Conservation (phyloP, 2,797 vertebrate species). For the Sebastes matsubarae region DNA sequence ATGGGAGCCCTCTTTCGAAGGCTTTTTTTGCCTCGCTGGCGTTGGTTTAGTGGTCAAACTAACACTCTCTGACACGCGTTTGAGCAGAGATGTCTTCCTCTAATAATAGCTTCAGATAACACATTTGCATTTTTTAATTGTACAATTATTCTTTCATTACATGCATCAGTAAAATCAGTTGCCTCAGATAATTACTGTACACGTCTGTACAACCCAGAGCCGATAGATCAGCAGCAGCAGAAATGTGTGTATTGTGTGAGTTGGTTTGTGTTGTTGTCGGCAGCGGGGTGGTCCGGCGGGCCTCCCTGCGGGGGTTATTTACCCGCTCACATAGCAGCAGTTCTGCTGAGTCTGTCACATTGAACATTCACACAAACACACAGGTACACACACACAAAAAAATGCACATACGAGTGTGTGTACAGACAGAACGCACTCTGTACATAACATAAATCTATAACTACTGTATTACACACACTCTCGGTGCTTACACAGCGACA, state of each 20-base stretch:
- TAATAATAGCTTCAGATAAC: background rate
- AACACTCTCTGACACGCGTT: background rate
- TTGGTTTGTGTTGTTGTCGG: conserved; percentile 49
- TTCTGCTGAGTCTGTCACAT: conserved; percentile 67
- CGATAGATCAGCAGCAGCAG: conserved; percentile 23
- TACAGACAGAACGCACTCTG: background rate
- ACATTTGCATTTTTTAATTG: background rate
- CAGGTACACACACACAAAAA: background rate
- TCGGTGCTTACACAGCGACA: conserved; percentile 19
- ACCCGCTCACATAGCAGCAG: conserved; percentile 6
- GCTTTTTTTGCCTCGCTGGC: background rate
- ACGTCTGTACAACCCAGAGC: background rate
- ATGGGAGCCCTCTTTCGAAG: background rate
- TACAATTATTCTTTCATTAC: background rate
- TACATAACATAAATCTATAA: conserved; percentile 34
- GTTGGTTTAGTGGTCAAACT: background rate
- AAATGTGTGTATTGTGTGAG: conserved; percentile 23
- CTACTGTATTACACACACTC: conserved; percentile 10
- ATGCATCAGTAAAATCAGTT: background rate
- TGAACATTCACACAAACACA: conserved; percentile 14
- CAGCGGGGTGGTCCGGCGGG: conserved; percentile 43
- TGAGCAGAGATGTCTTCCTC: background rate
- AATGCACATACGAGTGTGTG: background rate
- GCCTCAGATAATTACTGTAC: conserved; percentile 6
- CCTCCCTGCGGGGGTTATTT: conserved; percentile 45